These are phyloP conservation scores for Alligator sinensis DNA, from an alignment of 2,113 vertebrate genomes.

Conservation along the genomic window DNA sequence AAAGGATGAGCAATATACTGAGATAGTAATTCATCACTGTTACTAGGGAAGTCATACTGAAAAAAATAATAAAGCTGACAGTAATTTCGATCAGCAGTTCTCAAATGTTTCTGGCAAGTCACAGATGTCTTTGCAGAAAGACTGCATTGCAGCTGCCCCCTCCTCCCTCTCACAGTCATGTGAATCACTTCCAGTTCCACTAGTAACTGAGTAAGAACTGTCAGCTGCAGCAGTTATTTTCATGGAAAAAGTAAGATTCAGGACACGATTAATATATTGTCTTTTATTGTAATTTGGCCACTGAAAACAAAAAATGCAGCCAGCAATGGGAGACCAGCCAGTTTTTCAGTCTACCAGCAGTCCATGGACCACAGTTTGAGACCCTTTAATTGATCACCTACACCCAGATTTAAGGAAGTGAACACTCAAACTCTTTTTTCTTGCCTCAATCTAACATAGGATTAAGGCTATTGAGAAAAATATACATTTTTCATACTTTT, in stretches of 20 bases:
- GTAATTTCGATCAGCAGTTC: background rate
- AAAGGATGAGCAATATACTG: background rate
- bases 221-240: background rate
- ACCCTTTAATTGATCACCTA: background rate
- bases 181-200: constrained; percentile 16
- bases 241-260: background rate
- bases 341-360: background rate
- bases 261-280: background rate
- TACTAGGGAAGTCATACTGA: background rate
- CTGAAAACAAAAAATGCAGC: background rate
- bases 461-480: background rate
- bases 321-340: background rate
- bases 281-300: constrained; percentile 1
- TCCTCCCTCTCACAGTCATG: background rate
- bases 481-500: background rate
- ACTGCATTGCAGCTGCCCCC: background rate
- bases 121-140: background rate
- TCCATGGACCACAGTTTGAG: background rate
- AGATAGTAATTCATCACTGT: background rate
- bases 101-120: constrained; percentile 31
- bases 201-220: background rate
- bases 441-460: background rate
- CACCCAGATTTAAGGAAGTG: background rate
- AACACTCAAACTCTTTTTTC: background rate
- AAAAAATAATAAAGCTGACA: constrained; percentile 11